Evolutionary conservation across 1,140 invertebrate genomes (phyloP), one percentile per base, ranked within the genome.

Genomic region (Ganaspis sp.): DNA sequence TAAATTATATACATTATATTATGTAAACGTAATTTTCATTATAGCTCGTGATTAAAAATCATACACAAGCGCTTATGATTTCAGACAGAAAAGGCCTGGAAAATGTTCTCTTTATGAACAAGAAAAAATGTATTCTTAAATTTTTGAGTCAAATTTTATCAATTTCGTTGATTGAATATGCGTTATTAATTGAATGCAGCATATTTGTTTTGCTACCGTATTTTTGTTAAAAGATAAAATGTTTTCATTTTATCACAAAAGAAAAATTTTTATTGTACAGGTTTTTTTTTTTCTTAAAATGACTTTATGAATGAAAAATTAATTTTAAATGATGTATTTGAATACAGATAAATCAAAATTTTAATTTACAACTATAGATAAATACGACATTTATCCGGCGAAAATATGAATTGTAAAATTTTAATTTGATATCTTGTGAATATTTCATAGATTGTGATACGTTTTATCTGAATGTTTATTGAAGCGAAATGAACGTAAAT

Each of bases 361-460:
- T 6, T 26, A 29, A 64, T 64, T 64, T 64, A 64, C 21, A 64
- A n/a, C n/a, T n/a, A n/a, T n/a, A n/a, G n/a, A n/a, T n/a, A n/a
- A n/a, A n/a, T n/a, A n/a, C n/a, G n/a, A n/a, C n/a, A n/a, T n/a
- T n/a, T n/a, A n/a, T n/a, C n/a, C n/a, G n/a, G n/a, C n/a, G n/a
- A n/a, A n/a, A n/a, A 19, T 19, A 23, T 23, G n/a, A n/a, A n/a
- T n/a, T n/a, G n/a, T n/a, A n/a, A n/a, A n/a, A n/a, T n/a, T n/a
- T n/a, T n/a, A n/a, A n/a, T 58, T 9, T 3, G 3, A 45, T n/a
- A 49, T 17, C 11, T 29, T 64, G 26, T 64, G 58, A 29, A 64
- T 34, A 64, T 64, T 29, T 64, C 1, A 64, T 29, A 64, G 58
- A 64, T 64, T 64, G 58, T 64, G 58, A 64, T 64, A 64, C 29